Base-by-base conservation (phyloP, 2,797 vertebrate genomes). In the Sparus aurata region DNA sequence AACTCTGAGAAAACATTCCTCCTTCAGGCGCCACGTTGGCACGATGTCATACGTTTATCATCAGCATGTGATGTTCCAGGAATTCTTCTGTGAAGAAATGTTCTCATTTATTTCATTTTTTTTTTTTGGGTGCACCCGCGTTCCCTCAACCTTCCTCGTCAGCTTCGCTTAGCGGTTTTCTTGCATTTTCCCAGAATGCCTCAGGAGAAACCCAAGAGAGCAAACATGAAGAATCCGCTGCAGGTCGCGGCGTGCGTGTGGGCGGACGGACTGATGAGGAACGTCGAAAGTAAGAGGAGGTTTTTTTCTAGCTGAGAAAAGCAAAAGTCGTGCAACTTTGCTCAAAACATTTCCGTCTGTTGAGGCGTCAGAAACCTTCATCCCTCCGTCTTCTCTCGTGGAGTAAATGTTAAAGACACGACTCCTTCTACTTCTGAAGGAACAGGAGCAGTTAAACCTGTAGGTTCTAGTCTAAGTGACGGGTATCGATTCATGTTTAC, bases 151-250 rank as follows among this genome's bases (percentile, higher is more conserved):
- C 59, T 72, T 80, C 70, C 49, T 73, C 20, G 5, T 66, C 70
- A 67, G 20, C 77, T 69, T 74, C 69, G 47, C 41, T 69, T 55
- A 49, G 22, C 53, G 6, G 2, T 5, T 17, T 30, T 69, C 60
- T 68, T 30, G 23, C 50, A 18, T 83, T 38, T 79, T 82, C 85
- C 80, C 75, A 79, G 62, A 73, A 78, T 83, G 75, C 75, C 59
- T 60, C 0, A 11, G 75, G 66, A 76, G 67, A 47, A 72, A 69
- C 61, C 43, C 45, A 38, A 13, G 71, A 73, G 59, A 50, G 55
- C 49, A 16, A 68, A 22, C 63, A 23, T 9, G 67, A 75, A 20
- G 67, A 20, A 13, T 60, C 9, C 18, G 66, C 77, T 63, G 65
- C 69, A 23, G 87, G 75, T 79, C 76, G 61, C 12, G 2, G 4